These are phyloP conservation scores for Camponotus pennsylvanicus DNA, from an alignment of 1,140 invertebrate genomes.

Conservation along the genomic window DNA sequence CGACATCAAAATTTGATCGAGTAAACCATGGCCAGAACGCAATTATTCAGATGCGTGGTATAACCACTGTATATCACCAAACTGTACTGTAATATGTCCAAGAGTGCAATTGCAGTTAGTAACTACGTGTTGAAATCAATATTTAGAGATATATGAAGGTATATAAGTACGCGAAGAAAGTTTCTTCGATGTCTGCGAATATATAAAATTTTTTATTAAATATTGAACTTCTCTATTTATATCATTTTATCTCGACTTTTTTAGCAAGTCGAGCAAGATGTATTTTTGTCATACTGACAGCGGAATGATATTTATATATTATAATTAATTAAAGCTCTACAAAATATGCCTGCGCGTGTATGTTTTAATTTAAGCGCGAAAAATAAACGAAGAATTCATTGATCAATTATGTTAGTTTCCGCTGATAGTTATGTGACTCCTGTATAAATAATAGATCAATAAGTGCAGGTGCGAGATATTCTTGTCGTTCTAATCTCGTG, in stretches of 20 bases:
- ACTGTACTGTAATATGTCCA: constrained; percentile 51
- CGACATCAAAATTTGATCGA: constrained; percentile 72
- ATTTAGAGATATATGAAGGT: background rate
- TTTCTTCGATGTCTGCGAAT: constrained; percentile 25
- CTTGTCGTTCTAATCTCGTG: background rate
- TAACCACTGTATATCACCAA: constrained; percentile 40
- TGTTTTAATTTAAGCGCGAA: background rate
- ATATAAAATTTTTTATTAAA: constrained; percentile 11
- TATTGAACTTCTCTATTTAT: background rate
- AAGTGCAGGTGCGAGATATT: background rate
- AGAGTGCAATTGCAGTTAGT: constrained; percentile 33
- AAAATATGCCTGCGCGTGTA: background rate
- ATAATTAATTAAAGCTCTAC: background rate
- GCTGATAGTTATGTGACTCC: background rate
- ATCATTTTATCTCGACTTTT: background rate
- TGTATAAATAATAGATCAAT: constrained; percentile 33
- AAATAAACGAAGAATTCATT: constrained; percentile 12
- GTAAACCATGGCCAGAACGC: constrained; percentile 60
- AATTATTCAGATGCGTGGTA: constrained; percentile 75
- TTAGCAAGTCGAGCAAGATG: background rate
- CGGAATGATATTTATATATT: background rate
- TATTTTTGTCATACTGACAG: background rate
- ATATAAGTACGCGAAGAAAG: background rate
- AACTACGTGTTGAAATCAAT: constrained; percentile 17
- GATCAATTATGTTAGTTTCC: background rate